These are phyloP conservation scores for Calephelis virginiensis DNA, from an alignment of 1,140 invertebrate genomes.

Conservation along the genomic window DNA sequence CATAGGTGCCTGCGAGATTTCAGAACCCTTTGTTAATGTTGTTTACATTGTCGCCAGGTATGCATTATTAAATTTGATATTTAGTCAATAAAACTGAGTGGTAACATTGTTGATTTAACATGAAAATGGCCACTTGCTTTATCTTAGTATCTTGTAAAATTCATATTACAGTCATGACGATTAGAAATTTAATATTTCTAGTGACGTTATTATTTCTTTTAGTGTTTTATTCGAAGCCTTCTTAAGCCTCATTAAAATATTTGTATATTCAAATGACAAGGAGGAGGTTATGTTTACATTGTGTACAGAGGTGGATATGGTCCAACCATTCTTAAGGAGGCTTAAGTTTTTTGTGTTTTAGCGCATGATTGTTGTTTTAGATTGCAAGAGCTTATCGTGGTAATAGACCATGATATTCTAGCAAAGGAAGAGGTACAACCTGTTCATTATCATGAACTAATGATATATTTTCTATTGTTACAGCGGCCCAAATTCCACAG, in stretches of 20 bases:
- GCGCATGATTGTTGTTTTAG: constrained; percentile 26
- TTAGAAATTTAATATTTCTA: neutral
- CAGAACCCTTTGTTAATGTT: constrained; percentile 74
- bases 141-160: neutral
- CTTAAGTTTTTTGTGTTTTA: constrained; percentile 18
- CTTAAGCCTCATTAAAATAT: neutral
- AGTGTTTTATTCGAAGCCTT: neutral
- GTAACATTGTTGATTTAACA: constrained; percentile 1
- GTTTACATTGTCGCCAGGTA: constrained; percentile 79
- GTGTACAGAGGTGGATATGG: neutral
- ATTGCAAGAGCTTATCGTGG: constrained; percentile 22
- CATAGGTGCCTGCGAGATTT: constrained; percentile 74
- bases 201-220: neutral
- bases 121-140: constrained; percentile 1
- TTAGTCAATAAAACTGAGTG: constrained; percentile 6
- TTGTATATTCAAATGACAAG: too few species aligned
- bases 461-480: constrained; percentile 79
- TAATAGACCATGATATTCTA: constrained; percentile 16
- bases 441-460: constrained; percentile 26
- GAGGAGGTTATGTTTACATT: too few species aligned
- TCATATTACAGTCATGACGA: neutral
- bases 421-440: neutral
- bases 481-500: constrained; percentile 93
- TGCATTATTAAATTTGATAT: constrained; percentile 49
- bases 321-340: constrained; percentile 3